Conservation (phyloP, 2,113 vertebrate species). For the Platichthys flesus region DNA sequence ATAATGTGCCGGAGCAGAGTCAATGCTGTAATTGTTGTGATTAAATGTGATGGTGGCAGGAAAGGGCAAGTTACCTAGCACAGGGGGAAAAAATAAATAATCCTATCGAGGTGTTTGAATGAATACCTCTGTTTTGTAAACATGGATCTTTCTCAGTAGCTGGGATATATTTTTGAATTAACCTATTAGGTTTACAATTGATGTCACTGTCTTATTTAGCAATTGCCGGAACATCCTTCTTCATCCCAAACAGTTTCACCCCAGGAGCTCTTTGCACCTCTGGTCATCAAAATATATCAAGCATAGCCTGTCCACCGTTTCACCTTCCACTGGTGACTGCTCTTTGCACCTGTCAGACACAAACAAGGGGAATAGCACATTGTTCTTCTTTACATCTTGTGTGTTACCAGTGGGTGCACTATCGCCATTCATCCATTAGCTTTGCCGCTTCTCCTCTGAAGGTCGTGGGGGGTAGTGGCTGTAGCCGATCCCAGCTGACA, state of each 20-base stretch:
- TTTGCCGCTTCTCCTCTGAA: background rate
- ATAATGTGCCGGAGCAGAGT: conserved; percentile 40
- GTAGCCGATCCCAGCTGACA: background rate
- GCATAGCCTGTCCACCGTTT: background rate
- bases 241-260: conserved; percentile 2
- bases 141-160: conserved; percentile 8
- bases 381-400: conserved; percentile 33
- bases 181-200: background rate
- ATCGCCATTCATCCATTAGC: background rate
- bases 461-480: background rate
- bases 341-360: conserved; percentile 13
- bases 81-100: background rate
- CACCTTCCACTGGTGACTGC: conserved; percentile 22
- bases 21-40: conserved; percentile 55
- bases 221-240: background rate
- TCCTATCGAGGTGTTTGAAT: conserved; percentile 33
- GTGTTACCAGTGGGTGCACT: background rate
- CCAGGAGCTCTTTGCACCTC: background rate
- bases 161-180: background rate
- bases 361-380: conserved; percentile 45
- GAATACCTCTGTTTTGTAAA: conserved; percentile 6
- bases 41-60: conserved; percentile 44
- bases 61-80: conserved; percentile 24
- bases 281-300: conserved; percentile 19
- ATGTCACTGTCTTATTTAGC: background rate